Conservation (phyloP, 2,113 vertebrate species). For the Anoplopoma fimbria region DNA sequence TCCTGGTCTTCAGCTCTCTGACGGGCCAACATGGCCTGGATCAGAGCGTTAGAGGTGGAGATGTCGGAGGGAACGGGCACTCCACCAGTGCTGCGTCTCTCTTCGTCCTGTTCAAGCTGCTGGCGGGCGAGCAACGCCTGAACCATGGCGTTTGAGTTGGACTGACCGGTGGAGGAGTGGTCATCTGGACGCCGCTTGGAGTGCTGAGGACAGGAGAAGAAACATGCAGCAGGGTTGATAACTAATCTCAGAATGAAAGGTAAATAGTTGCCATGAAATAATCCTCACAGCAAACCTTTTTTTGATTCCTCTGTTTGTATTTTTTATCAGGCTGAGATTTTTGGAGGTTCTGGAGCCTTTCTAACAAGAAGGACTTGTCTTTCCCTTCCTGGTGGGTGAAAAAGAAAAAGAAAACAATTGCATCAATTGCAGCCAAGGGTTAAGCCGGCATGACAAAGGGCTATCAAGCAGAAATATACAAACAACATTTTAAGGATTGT, state of each 20-base stretch:
- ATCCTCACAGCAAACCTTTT: conserved; percentile 58
- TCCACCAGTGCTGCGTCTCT: conserved; percentile 10
- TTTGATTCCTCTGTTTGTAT: conserved; percentile 46
- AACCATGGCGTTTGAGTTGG: conserved; percentile 62
- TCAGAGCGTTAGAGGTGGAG: conserved; percentile 43
- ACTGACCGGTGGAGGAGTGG: conserved; percentile 24
- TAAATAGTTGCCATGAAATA: background rate
- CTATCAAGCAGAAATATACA: background rate
- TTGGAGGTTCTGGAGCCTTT: conserved; percentile 81
- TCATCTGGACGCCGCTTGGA: conserved; percentile 26
- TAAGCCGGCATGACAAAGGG: background rate
- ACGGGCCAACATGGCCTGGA: conserved; percentile 57
- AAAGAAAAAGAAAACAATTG: background rate
- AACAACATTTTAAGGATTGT: background rate
- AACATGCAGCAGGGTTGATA: background rate
- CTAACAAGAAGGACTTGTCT: conserved; percentile 90
- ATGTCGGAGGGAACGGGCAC: conserved; percentile 58
- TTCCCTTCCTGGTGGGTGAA: conserved; percentile 85
- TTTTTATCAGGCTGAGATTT: conserved; percentile 50
- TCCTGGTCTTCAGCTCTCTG: conserved; percentile 35
- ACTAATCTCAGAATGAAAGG: background rate
- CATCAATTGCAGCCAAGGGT: too few relatives aligned
- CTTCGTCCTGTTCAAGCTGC: conserved; percentile 54
- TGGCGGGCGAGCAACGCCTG: conserved; percentile 67
- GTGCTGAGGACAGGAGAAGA: conserved; percentile 26